Evolutionary conservation across 2,797 vertebrate species (phyloP), one percentile per base, ranked within the genome.

Genomic region (Acanthopagrus latus): DNA sequence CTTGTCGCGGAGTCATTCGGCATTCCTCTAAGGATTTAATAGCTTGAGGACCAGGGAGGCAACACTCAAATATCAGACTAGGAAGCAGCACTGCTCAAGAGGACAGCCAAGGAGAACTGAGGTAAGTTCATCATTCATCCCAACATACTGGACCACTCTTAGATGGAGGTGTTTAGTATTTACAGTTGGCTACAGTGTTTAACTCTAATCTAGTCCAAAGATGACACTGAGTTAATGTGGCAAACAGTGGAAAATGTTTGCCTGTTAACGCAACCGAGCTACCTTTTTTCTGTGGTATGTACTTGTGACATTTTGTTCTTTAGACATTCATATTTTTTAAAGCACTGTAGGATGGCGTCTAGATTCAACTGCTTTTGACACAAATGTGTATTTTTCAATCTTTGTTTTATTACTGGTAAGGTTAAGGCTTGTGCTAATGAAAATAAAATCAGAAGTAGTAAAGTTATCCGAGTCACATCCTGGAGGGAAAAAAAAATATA

Each of bases 21-120:
- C 91, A 93, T 94, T 92, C 90, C 88, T 83, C 62, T 69, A 79
- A 88, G 88, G 88, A 88, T 92, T 91, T 91, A 94, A 94, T 87
- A 90, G 90, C 86, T 86, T 77, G 76, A 85, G 84, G 82, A 90
- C 62, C 83, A 82, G 74, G 79, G 83, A 91, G 89, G 87, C 81
- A 80, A 87, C 86, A 83, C 88, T 89, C 74, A 78, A 85, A 89
- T 86, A 92, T 91, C 88, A 93, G 86, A 88, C 76, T 55, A 67
- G 70, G 88, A 83, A 85, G 87, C 83, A 90, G 87, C 81, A 85
- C 69, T 79, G 83, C 80, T 76, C 68, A 66, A 81, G 74, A 88
- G 71, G 86, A 92, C 8, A 38, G 38, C 87, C 84, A 82, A 76
- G 74, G 74, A 81, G 78, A 16, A 23, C 69, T 27, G 81, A 87